A percentile compares a stretch with the other conserved stretches of the same genome.
phyloP scores from a whole-genome alignment of 2,888 invertebrate species.

The Yponomeuta malinellus region DNA sequence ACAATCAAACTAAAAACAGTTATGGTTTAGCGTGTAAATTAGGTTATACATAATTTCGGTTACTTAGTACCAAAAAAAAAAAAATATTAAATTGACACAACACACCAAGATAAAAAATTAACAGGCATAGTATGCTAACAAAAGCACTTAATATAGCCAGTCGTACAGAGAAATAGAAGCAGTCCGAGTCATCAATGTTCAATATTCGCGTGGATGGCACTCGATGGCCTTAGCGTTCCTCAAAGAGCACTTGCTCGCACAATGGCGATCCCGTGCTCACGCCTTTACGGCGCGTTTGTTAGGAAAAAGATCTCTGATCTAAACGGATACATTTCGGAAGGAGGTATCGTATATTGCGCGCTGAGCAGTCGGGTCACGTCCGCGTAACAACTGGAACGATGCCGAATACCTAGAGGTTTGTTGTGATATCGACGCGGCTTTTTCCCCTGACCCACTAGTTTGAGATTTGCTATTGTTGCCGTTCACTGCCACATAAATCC shows the following conservation, averaged over 20 bases:
- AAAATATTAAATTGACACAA: no score
- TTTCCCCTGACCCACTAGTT: slow-evolving; percentile 61
- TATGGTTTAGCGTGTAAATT: no score
- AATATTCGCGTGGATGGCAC: neutral
- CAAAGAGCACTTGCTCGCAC: slow-evolving; percentile 10
- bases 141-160: no score
- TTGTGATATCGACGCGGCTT: slow-evolving; percentile 66
- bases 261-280: slow-evolving; percentile 49
- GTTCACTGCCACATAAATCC: slow-evolving; percentile 7
- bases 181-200: neutral
- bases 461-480: slow-evolving; percentile 54
- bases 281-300: slow-evolving; percentile 58
- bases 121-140: no score
- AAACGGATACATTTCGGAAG: slow-evolving; percentile 67
- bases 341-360: slow-evolving; percentile 51
- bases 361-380: slow-evolving; percentile 64
- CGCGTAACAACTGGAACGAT: slow-evolving; percentile 60
- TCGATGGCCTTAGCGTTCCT: neutral
- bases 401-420: slow-evolving; percentile 65
- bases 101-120: no score
- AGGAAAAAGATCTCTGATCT: slow-evolving; percentile 64
- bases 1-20: no score
- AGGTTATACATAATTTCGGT: no score
- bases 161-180: neutral
- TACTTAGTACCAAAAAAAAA: no score